Conservation (phyloP, 2,113 vertebrate species). For the Laticauda laticaudata region DNA sequence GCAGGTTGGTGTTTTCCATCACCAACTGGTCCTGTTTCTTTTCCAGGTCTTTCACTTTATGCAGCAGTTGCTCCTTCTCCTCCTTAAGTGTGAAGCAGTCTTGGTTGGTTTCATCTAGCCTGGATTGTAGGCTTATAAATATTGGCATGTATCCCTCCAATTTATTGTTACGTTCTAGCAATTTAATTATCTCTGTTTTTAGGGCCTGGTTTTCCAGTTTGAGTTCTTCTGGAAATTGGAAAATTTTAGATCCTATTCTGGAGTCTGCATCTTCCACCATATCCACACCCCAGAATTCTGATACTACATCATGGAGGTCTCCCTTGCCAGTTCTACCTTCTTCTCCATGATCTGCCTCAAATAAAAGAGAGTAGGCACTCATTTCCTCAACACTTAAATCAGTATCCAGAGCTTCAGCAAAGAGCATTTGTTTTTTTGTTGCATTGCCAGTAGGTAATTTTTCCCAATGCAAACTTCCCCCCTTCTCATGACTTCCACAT, state of each 20-base stretch:
- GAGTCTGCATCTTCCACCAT: constrained; percentile 66
- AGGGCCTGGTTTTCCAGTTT: constrained; percentile 66
- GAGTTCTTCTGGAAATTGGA: constrained; percentile 52
- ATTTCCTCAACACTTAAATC: constrained; percentile 66
- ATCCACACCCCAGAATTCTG: constrained; percentile 67
- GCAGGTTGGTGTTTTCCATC: fast-evolving
- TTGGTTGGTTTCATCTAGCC: constrained; percentile 58
- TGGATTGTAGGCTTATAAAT: constrained; percentile 40
- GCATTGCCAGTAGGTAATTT: constrained; percentile 38
- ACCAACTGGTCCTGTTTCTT: constrained; percentile 6
- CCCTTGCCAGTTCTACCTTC: constrained; percentile 50
- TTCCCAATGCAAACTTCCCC: constrained; percentile 49
- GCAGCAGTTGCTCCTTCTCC: constrained; percentile 57
- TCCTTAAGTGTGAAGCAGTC: constrained; percentile 55
- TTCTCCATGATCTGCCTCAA: constrained; percentile 45
- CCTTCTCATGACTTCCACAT: constrained; percentile 31
- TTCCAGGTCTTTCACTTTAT: constrained; percentile 56
- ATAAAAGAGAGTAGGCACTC: constrained; percentile 40
- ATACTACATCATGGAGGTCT: constrained; percentile 67
- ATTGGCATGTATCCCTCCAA: constrained; percentile 51
- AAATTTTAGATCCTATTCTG: constrained; percentile 48
- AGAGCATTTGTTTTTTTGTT: constrained; percentile 37
- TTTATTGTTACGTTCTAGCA: constrained; percentile 55
- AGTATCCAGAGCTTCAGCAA: constrained; percentile 54
- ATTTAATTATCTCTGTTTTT: constrained; percentile 52